Conservation (phyloP, 1,140 invertebrate species). For the Anastrepha ludens region DNA sequence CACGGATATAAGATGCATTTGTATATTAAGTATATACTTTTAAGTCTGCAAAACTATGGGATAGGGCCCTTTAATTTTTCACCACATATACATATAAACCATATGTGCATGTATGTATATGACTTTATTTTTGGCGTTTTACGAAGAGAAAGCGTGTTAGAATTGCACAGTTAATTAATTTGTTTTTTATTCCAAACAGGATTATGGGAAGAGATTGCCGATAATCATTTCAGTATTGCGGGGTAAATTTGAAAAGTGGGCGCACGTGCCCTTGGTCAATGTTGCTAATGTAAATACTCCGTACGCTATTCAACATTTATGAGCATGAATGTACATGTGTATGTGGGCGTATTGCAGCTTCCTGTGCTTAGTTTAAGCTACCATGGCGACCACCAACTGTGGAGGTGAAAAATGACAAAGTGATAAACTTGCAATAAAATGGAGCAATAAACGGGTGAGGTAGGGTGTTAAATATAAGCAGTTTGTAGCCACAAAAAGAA, state of each 20-base stretch:
- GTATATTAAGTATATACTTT: too few species aligned
- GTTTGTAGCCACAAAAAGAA: neutral
- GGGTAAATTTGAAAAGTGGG: constrained; percentile 59
- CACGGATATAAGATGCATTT: too few species aligned
- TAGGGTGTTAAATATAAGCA: neutral
- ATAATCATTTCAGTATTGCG: constrained; percentile 55
- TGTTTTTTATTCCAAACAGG: constrained; percentile 74
- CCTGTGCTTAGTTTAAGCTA: neutral
- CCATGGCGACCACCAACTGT: constrained; percentile 66
- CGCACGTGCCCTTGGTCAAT: constrained; percentile 66
- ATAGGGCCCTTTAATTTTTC: too few species aligned
- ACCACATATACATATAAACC: too few species aligned
- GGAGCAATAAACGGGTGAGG: neutral
- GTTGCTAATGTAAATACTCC: neutral
- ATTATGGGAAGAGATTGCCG: constrained; percentile 66
- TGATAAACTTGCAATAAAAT: constrained; percentile 58
- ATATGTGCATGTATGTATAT: neutral
- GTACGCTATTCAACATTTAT: neutral
- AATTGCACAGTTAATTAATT: constrained; percentile 69
- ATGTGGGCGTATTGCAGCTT: neutral
- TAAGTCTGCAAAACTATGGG: too few species aligned
- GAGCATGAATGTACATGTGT: neutral
- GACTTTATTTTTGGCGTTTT: neutral
- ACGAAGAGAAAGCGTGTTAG: neutral
- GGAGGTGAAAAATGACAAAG: constrained; percentile 66